A percentile compares a stretch with the other conserved stretches of the same genome.
These are phyloP conservation scores for Phaetusa simplex DNA, from an alignment of 2,113 vertebrate species.

Conservation along the genomic window DNA sequence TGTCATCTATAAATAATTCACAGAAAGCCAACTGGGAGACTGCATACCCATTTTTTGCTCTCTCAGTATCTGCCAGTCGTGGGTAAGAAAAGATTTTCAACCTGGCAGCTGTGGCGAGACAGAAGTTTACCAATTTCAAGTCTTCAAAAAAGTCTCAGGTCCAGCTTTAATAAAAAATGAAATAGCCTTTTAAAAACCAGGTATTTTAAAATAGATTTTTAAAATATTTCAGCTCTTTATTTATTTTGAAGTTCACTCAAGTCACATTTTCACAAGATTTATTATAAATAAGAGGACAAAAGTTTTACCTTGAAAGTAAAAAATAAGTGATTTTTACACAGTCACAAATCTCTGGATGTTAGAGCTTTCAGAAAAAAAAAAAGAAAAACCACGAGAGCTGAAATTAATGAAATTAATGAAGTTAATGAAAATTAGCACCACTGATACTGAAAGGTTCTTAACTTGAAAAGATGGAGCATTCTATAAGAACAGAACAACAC, in stretches of 20 bases:
- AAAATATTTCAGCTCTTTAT: not conserved
- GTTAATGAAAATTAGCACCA: not conserved
- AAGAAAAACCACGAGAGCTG: not conserved
- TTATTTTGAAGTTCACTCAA: not conserved
- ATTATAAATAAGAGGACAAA: not conserved
- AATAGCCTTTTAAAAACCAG: not conserved
- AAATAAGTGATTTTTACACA: not conserved
- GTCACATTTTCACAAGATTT: not conserved
- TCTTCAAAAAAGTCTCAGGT: not conserved
- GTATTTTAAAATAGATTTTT: not conserved
- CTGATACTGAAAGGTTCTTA: not conserved
- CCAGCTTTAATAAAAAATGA: not conserved
- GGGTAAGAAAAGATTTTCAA: not conserved
- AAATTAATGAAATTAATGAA: not conserved
- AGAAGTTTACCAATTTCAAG: not conserved
- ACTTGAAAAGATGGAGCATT: not conserved
- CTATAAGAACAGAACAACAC: not conserved
- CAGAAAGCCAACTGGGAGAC: not conserved
- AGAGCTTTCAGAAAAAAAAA: not conserved
- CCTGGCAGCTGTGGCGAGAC: not conserved
- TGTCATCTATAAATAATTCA: constrained; percentile 56
- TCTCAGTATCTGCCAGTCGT: constrained; percentile 3
- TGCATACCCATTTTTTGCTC: not conserved
- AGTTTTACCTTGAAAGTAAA: not conserved
- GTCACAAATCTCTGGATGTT: not conserved